Conservation (phyloP, 2,113 vertebrate species). For the Benthochromis sp. region DNA sequence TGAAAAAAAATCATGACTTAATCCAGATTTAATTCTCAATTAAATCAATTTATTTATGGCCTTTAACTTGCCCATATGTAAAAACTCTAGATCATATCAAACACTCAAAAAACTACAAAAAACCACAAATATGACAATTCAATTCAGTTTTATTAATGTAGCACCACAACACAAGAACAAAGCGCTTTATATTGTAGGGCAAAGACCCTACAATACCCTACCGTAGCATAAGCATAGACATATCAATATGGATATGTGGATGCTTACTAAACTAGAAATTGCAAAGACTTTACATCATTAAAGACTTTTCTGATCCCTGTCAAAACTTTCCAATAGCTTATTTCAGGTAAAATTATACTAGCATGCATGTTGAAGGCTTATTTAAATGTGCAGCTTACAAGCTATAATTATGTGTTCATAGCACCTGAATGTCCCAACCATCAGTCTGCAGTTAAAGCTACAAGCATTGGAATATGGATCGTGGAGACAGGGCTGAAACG, state of each 20-base stretch:
- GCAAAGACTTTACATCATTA: background rate
- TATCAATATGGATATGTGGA: background rate
- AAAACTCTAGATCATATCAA: background rate
- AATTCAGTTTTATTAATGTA: background rate
- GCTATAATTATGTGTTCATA: background rate
- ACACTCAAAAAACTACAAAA: background rate
- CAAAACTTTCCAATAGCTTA: background rate
- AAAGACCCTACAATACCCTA: background rate
- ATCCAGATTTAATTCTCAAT: background rate
- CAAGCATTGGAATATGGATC: background rate
- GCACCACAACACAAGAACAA: background rate
- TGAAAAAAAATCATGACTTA: background rate
- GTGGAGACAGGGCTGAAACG: background rate
- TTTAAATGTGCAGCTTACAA: background rate
- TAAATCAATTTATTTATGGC: background rate
- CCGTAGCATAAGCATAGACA: background rate
- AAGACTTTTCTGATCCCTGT: background rate
- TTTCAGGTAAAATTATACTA: background rate
- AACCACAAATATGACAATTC: background rate
- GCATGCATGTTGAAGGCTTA: background rate
- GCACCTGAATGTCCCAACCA: background rate
- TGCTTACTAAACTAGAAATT: background rate
- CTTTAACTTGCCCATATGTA: background rate
- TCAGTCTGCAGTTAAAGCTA: background rate
- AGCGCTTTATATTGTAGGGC: background rate